Evolutionary conservation across 1,140 invertebrate genomes (phyloP), one percentile per base, ranked within the genome.

Genomic region (Brachionus manjavacas): DNA sequence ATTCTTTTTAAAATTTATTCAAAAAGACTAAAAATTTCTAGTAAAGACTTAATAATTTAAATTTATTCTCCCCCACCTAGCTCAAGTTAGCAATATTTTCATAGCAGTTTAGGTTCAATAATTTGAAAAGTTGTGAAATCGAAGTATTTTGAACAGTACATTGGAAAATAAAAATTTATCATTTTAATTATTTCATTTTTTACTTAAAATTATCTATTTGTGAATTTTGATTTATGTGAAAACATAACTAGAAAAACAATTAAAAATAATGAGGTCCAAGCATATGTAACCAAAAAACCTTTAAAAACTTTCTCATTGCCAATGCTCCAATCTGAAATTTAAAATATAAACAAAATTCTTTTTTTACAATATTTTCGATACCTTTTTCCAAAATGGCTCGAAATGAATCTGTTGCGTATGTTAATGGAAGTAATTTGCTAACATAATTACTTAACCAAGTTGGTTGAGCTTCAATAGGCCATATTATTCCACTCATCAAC

Each of bases 401-500:
- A n/a, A 83, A 49, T 7, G 81, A 52, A 7, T 83, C 81, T 41
- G 41, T 68, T 68, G 81, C 81, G 31, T 83, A 52, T 25, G 81
- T 83, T 3, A 83, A 31, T 35, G 81, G 81, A 3, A 83, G 23
- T 1, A 68, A 35, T 70, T 46, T 46, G 8, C 60, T 83, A 11
- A 83, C 8, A 43, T 23, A 81, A 55, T n/a, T 83, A 14, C 46
- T 43, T 43, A 83, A 35, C 64, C 64, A 83, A 14, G 16, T 11
- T 20, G 81, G 81, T 14, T 83, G 81, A 20, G 46, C 81, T 55
- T 83, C 81, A 14, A 83, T 11, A 28, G 81, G 81, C 81, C 81
- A 83, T 25, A 83, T 83, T 14, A 83, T 83, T 31, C 81, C 81
- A 39, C 81, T 83, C 60, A 83, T 68, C 35, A 83, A 16, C 31